Percentiles rank a stretch among this genome's conserved stretches.
These are phyloP conservation scores for Eubucco bourcierii DNA, from an alignment of 2,113 vertebrate species.

Conservation along the genomic window DNA sequence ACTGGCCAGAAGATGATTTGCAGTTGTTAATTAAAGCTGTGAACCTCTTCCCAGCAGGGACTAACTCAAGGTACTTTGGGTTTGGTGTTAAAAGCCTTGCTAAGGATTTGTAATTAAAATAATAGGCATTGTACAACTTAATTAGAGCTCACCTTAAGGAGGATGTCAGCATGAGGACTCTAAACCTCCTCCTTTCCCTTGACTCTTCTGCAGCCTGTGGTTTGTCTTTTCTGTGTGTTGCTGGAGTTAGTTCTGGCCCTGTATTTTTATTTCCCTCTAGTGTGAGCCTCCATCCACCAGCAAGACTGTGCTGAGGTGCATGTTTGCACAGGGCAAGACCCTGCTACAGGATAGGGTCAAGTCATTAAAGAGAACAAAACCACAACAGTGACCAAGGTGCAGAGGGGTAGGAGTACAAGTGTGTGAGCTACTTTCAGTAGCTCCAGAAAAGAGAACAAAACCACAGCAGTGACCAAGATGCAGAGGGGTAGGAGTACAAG, in stretches of 20 bases:
- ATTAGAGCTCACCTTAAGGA: not conserved
- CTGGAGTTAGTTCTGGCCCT: not conserved
- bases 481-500: not conserved
- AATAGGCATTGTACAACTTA: not conserved
- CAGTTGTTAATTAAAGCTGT: slow-evolving; percentile 98
- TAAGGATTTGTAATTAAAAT: not conserved
- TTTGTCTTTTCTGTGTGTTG: not conserved
- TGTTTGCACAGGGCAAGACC: not conserved
- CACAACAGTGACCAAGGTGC: not conserved
- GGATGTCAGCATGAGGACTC: not conserved
- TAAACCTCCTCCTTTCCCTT: not conserved
- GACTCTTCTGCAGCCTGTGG: not conserved
- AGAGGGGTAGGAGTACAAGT: not conserved
- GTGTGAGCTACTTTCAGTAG: not conserved
- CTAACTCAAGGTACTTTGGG: slow-evolving; percentile 88
- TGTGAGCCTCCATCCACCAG: not conserved
- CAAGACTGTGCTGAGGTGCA: not conserved
- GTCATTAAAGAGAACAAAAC: not conserved
- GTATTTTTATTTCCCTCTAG: not conserved
- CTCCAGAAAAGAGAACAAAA: not conserved
- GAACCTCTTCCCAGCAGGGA: slow-evolving; percentile 97
- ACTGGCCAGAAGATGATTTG: slow-evolving; percentile 95
- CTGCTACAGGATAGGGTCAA: not conserved
- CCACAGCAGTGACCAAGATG: not conserved
- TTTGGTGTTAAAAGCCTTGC: not conserved